A percentile compares a stretch with the other conserved stretches of the same genome.
Conservation (phyloP, 2,888 invertebrate genomes). For the Sinelater perroti region DNA sequence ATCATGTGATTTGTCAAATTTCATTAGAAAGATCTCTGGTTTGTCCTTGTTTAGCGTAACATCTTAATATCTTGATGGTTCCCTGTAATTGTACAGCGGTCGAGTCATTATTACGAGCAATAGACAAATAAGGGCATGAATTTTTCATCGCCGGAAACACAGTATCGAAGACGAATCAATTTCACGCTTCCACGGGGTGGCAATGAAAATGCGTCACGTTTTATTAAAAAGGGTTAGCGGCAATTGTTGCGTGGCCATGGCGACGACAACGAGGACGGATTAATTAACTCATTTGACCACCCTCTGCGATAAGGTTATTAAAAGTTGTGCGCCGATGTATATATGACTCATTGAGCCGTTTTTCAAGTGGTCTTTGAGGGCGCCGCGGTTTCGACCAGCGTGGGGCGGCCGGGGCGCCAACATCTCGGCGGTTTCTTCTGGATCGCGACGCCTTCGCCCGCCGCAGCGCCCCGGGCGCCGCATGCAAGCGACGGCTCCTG, state of each 20-base stretch:
- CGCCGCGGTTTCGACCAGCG: conserved; percentile 30
- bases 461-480: conserved; percentile 30
- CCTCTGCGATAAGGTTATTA: conserved; percentile 46
- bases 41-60: no score
- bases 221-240: conserved; percentile 51
- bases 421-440: no score
- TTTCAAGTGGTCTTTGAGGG: conserved; percentile 30
- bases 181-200: conserved; percentile 40
- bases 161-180: conserved; percentile 41
- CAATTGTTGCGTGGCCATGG: conserved; percentile 58
- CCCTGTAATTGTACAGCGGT: neutral
- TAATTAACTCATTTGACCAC: conserved; percentile 58
- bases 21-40: no score
- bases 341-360: conserved; percentile 37
- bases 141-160: conserved; percentile 9
- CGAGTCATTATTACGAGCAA: neutral
- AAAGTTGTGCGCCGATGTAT: conserved; percentile 39
- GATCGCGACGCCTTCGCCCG: neutral
- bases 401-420: conserved; percentile 11
- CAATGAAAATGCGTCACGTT: conserved; percentile 44
- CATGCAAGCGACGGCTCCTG: conserved; percentile 50
- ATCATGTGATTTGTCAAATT: no score
- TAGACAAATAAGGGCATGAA: conserved; percentile 11
- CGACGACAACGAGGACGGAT: conserved; percentile 56
- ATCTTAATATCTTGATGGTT: no score